Base-by-base conservation (phyloP, 2,113 vertebrate genomes). In the Chauna torquata region DNA sequence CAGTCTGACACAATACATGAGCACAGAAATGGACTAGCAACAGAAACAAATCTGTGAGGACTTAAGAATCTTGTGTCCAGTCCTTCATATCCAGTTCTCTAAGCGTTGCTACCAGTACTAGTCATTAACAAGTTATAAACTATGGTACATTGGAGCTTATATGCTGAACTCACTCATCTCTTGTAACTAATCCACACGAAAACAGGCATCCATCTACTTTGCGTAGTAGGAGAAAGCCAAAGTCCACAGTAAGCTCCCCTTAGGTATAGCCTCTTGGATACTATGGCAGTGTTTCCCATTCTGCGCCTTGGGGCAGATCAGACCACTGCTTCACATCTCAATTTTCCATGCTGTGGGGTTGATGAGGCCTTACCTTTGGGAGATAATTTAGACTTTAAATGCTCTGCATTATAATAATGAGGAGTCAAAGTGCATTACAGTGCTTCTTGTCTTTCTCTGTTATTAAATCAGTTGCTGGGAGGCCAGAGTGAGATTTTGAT, bases 101-200 rank as follows among this genome's bases (percentile, higher is more conserved):
- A 22, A 74, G 28, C 32, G 38, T 80, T 45, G 69, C 47, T 50
- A 42, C 19, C 11, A n/a, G 50, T 18, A 5, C 6, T 34, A 14
- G 12, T 68, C 12, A 11, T n/a, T 13, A 40, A 13, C 30, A 64
- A 50, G 1, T 30, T 45, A 23, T 1, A 54, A 38, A 13, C 30
- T 44, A 2, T 20, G 16, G 32, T 19, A 34, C 16, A 12, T 25
- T 57, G 38, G 12, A 89, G 40, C 17, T 11, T 0, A 0, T 47
- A 7, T 16, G 5, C 30, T 66, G 49, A 65, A 40, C 32, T 82
- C 70, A 3, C 13, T 71, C 42, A 90, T 42, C 47, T 14, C 8
- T 55, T 16, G 5, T 49, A 18, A 52, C 11, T 40, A 81, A 89
- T 69, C 20, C 32, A 36, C 17, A 30, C 5, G 79, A 57, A 82